Base-by-base conservation (phyloP, 2,797 vertebrate species). In the Caiman crocodilus region DNA sequence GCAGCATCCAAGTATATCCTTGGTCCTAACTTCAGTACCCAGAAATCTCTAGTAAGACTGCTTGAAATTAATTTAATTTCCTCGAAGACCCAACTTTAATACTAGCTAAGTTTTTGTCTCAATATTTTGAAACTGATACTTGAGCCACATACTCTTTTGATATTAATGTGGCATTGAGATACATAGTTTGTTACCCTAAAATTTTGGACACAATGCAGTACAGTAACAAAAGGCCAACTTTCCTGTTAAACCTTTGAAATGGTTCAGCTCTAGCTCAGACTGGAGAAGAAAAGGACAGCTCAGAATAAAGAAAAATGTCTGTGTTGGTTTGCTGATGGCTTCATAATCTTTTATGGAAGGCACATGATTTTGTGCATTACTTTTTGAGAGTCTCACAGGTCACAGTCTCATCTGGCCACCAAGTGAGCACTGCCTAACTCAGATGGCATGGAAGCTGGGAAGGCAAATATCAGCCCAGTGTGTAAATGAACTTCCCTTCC, bases 1-100 rank as follows among this genome's bases (percentile, higher is more conserved):
- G 61, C 50, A 89, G 90, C 93, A 89, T 90, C 65, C 74, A 95
- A 97, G 93, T 76, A 95, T 96, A 97, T 96, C 95, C 88, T 96
- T 93, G 92, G 85, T 93, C 88, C 87, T 84, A 13, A 84, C 83
- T 96, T 94, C 88, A 91, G 74, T 88, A 92, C 87, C 86, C 94
- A 96, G 56, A 90, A 25, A 59, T 81, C 50, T 93, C 65, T 63
- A 78, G 1, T 3, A 58, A 82, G 56, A 77, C 57, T 95, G 75
- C 74, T 25, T 85, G 75, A 85, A 93, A 79, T 0, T 1, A 84
- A 65, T 79, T 35, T 16, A 57, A 85, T 79, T 59, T n/a, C 60
- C 73, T n/a, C 63, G n/a, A 73, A 64, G 30, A 28, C 79, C 20
- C n/a, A n/a, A 60, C 73, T 55, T 42, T 83, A 50, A 73, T 14